Evolutionary conservation across 2,888 invertebrate genomes (phyloP).

Genomic region (Neoascia interrupta): DNA sequence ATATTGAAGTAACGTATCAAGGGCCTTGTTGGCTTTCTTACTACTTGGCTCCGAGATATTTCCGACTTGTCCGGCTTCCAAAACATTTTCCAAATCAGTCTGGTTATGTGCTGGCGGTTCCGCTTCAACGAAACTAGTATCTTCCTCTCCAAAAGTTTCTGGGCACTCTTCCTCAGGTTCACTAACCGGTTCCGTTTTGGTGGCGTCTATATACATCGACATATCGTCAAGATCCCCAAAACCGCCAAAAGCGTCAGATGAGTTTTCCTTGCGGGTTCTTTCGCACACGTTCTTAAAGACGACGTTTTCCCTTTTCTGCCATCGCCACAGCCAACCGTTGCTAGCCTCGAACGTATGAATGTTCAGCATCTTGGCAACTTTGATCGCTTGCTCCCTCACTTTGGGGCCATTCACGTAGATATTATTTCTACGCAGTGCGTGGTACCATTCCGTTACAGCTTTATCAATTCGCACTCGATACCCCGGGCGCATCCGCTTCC

Average conservation of each 20-base stretch:
- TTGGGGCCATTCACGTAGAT: background rate
- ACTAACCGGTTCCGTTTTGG: background rate
- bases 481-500: background rate
- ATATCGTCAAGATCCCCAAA: background rate
- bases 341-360: background rate
- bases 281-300: background rate
- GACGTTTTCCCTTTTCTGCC: constrained; percentile 15
- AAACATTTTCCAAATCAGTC: background rate
- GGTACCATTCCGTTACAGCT: constrained; percentile 8
- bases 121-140: background rate
- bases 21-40: background rate
- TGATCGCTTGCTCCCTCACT: background rate
- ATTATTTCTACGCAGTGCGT: background rate
- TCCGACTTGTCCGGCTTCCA: background rate
- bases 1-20: background rate
- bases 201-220: background rate
- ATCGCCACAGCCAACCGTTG: constrained; percentile 20
- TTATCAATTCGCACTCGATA: background rate
- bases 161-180: too few relatives aligned
- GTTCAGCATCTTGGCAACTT: background rate
- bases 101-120: background rate
- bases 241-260: too few relatives aligned
- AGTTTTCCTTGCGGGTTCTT: background rate
- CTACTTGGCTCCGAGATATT: background rate
- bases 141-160: too few relatives aligned